Conservation (phyloP, 2,113 vertebrate species). For the Sorex fumeus region DNA sequence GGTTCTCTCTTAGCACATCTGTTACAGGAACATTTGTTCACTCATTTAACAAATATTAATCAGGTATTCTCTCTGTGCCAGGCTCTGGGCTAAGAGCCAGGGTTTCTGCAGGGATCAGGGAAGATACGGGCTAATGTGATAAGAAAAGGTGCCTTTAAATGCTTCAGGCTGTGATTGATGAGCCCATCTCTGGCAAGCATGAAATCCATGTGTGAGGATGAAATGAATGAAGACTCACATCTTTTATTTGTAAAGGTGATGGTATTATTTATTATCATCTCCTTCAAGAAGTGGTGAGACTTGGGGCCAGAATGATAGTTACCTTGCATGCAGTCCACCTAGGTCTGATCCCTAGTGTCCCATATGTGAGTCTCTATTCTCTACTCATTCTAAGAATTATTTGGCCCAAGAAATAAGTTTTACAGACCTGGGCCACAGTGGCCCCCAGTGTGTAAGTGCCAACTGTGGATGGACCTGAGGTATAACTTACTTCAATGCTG, state of each 20-base stretch:
- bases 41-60: conserved; percentile 34
- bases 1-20: conserved; percentile 11
- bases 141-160: not conserved
- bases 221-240: not conserved
- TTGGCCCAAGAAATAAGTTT: not conserved
- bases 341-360: too few species aligned
- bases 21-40: conserved; percentile 19
- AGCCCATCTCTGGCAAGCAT: not conserved
- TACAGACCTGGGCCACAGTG: not conserved
- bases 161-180: not conserved
- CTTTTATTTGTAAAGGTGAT: conserved; percentile 33
- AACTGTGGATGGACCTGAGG: not conserved
- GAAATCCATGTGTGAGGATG: not conserved
- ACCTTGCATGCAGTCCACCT: too few species aligned
- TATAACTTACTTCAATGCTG: not conserved
- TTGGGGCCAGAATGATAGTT: too few species aligned
- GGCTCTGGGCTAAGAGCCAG: conserved; percentile 22
- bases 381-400: not conserved
- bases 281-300: not conserved
- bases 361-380: not conserved
- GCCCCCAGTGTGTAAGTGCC: not conserved
- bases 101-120: not conserved
- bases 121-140: not conserved
- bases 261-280: not conserved
- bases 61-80: not conserved